Conservation (phyloP, 1,140 invertebrate genomes). For the Meteorus sp. region DNA sequence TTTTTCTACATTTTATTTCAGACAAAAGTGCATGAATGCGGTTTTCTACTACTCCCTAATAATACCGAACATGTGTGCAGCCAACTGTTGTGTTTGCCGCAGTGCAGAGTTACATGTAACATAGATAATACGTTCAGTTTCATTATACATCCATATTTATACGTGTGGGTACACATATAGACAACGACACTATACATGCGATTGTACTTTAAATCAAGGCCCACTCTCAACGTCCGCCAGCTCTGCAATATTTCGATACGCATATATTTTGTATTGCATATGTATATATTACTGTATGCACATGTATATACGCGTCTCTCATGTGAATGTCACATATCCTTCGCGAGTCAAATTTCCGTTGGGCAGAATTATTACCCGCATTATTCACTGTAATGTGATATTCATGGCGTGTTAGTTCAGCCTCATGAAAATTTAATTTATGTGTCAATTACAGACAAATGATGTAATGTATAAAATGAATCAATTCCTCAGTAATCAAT, state of each 20-base stretch:
- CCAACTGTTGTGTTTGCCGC: constrained; percentile 35
- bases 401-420: neutral
- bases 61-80: neutral
- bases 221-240: neutral
- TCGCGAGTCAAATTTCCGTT: neutral
- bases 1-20: too few species aligned
- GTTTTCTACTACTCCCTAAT: too few species aligned
- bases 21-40: too few species aligned
- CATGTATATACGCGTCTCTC: too few species aligned
- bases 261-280: neutral
- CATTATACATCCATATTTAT: too few species aligned
- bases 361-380: neutral
- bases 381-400: neutral
- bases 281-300: too few species aligned
- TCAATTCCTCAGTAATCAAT: too few species aligned
- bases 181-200: neutral
- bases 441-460: too few species aligned
- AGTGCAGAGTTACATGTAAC: constrained; percentile 25
- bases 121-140: constrained; percentile 18
- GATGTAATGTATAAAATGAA: too few species aligned
- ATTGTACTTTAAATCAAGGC: neutral
- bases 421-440: too few species aligned
- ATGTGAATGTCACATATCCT: neutral
- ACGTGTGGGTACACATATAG: too few species aligned
- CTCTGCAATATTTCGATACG: neutral